Evolutionary conservation across 2,797 vertebrate genomes (phyloP), one percentile per base, ranked within the genome.

Genomic region (Triplophysa bombifrons): DNA sequence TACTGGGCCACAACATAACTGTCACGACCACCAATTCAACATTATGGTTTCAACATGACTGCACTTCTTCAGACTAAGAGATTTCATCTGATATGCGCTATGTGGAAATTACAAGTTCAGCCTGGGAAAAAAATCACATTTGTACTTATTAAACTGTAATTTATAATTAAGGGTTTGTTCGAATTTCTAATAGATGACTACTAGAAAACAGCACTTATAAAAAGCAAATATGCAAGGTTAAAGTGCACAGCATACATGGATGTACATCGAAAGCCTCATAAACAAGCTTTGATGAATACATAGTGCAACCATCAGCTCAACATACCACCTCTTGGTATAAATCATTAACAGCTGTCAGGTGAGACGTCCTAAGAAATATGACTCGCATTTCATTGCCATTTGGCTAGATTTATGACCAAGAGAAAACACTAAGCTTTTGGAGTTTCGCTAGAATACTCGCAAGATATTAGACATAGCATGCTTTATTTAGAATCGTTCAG

Each of bases 291-390:
- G 41, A 60, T 72, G 30, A 82, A 60, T 27, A 76, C 53, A 72
- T 72, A 73, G 17, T 55, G 46, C 74, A 22, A 2, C 20, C 53
- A 55, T 61, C 63, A 78, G 61, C 69, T 63, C 41, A 58, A 60
- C 53, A 38, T 34, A 55, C 13, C 38, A 30, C 14, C 2, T 38
- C 69, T 46, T 34, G 19, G 19, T 27, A 76, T 70, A 27, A 81
- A 81, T 76, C 55, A 51, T 74, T 75, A 44, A 63, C 56, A 75
- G 69, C 51, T 76, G 60, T 76, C 74, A 72, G 74, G 17, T 17
- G 38, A 60, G 19, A 66, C 46, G n/a, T 60, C 63, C 7, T 46
- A 72, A 72, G 68, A 78, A 27, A 72, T 44, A 63, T 72, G 60
- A 69, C 55, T 69, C 14, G 9, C 14, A 61, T 65, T 72, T 55